A percentile compares a stretch with the other conserved stretches of the same genome.
Conservation (phyloP, 2,888 invertebrate species). For the Spilarctia lutea region DNA sequence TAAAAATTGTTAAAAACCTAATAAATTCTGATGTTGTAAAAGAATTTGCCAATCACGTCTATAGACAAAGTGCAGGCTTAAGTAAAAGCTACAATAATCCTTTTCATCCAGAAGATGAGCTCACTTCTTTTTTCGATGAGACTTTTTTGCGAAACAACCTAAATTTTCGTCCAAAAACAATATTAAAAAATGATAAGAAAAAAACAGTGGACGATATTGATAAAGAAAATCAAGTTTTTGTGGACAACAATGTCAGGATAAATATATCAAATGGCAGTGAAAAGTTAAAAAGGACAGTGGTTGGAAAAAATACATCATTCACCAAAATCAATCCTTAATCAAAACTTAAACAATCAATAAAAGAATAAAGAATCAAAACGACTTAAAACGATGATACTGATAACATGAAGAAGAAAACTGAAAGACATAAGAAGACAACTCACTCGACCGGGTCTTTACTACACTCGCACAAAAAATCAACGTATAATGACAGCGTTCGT, state of each 20-base stretch:
- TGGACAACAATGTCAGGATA: conserved; percentile 35
- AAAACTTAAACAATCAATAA: background rate
- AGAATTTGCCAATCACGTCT: conserved; percentile 43
- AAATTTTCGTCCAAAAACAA: conserved; percentile 3
- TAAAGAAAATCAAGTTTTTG: conserved; percentile 52
- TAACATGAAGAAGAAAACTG: background rate
- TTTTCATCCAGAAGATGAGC: conserved; percentile 67
- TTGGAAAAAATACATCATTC: background rate
- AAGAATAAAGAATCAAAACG: background rate
- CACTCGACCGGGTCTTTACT: too few species aligned
- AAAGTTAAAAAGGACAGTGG: background rate
- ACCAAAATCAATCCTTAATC: background rate
- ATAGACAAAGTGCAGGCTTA: conserved; percentile 30
- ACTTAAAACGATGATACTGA: background rate
- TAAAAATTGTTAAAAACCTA: conserved; percentile 47
- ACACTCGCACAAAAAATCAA: too few species aligned
- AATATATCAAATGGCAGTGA: conserved; percentile 42
- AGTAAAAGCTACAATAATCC: conserved; percentile 55
- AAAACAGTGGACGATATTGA: conserved; percentile 27
- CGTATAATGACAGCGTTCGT: too few species aligned
- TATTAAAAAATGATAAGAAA: conserved; percentile 10
- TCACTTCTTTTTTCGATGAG: conserved; percentile 30
- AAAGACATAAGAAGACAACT: too few species aligned
- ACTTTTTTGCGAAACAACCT: background rate
- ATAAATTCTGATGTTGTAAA: conserved; percentile 41